Evolutionary conservation across 2,888 invertebrate genomes (phyloP), one percentile per base, ranked within the genome.

Genomic region (Clepsis dumicolana): DNA sequence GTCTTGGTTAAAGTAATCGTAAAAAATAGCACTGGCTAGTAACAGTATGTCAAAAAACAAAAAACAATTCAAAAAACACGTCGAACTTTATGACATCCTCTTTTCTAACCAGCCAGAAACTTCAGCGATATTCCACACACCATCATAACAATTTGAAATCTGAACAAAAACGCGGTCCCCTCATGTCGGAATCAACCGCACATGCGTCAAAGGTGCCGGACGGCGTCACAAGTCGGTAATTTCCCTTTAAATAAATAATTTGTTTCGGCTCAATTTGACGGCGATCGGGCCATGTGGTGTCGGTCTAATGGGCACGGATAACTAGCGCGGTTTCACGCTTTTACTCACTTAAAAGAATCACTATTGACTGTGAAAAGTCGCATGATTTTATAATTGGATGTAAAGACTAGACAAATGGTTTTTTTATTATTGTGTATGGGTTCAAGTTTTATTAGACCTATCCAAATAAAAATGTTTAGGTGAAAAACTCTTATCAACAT

Each of bases 231-330:
- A 73, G 76, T 73, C 82, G 81, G 82, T 88, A 89, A 91, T 91
- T 90, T 89, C 85, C 90, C 88, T 93, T 89, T 92, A 91, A 93
- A 92, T 91, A 91, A 91, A 91, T 92, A 90, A 93, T 93, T 91
- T 85, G 88, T 86, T 87, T 85, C 88, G 89, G 87, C 81, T 85
- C 90, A 87, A 90, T 90, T 91, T 87, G 81, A 83, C 75, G 76
- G 78, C 76, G 79, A 76, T 80, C 76, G 78, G 21, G 48, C 85
- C 93, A 92, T 91, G 90, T 91, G 91, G 91, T 79, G 79, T 81
- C 83, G 78, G 75, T 81, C 84, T 91, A 91, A 92, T 91, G 91
- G 86, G 84, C 84, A 79, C 75, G 75, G 83, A 77, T 90, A 91
- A 92, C 89, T 83, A 84, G 86, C 84, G 88, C 83, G 88, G 91